phyloP scores from a whole-genome alignment of 1,140 invertebrate genomes.

The Drosophila insularis region DNA sequence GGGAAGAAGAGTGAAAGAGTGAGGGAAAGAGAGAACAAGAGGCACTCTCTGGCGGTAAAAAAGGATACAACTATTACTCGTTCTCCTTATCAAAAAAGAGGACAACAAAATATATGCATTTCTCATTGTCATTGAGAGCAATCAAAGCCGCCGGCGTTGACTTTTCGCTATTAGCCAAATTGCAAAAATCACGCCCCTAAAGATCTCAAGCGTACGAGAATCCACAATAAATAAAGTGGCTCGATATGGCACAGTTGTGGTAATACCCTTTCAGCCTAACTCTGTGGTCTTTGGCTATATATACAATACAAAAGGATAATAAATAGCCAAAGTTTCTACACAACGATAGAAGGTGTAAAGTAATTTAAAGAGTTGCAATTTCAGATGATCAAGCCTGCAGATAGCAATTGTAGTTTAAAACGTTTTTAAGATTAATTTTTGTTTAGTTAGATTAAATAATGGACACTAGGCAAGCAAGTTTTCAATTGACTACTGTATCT shows the following conservation, averaged over 20 bases:
- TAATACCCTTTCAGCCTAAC: background rate
- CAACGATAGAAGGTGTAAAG: too few species aligned
- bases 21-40: background rate
- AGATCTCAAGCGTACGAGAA: constrained; percentile 39
- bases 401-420: too few species aligned
- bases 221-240: constrained; percentile 5
- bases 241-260: background rate
- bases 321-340: too few species aligned
- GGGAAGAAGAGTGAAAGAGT: background rate
- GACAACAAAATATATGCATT: constrained; percentile 26
- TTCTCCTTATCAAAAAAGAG: background rate
- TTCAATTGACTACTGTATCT: too few species aligned
- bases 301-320: too few species aligned
- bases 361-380: too few species aligned
- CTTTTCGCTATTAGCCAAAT: constrained; percentile 62
- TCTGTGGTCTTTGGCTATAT: background rate
- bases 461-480: too few species aligned
- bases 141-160: constrained; percentile 53
- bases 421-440: too few species aligned
- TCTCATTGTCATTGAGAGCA: constrained; percentile 47
- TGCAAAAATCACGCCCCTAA: constrained; percentile 60
- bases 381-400: too few species aligned
- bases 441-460: too few species aligned
- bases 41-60: background rate
- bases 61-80: constrained; percentile 16